Evolutionary conservation across 2,113 vertebrate species (phyloP), one percentile per base, ranked within the genome.

Genomic region (Ancistrus triradiatus): DNA sequence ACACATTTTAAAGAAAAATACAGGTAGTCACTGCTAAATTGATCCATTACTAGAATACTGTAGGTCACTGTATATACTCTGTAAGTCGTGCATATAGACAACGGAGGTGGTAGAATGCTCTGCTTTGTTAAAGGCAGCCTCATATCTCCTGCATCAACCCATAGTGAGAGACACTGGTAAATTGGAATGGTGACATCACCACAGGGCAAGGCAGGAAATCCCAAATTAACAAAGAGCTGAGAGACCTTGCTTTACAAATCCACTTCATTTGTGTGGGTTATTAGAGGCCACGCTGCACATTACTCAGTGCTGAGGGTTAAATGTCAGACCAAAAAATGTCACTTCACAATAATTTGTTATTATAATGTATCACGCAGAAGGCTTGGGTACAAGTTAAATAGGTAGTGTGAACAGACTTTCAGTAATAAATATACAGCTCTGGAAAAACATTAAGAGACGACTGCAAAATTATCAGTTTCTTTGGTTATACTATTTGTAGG

Each of bases 201-300:
- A 7, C 8, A 9, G 17, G 49, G 42, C 13, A 60, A 58, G 50
- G 18, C 57, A 49, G 44, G 43, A 48, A 13, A 33, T 42, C 15
- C 19, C 4, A 11, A 33, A 9, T 40, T 51, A 44, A 47, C 31
- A 50, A n/a, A 18, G 52, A 46, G 8, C 14, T 25, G 40, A 33
- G 9, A 6, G n/a, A 31, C 27, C 7, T 4, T 31, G 27, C 7
- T 31, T 31, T 43, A 31, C 63, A 77, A 69, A 75, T 63, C 5
- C 19, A 72, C 70, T 79, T 81, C 81, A 83, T 86, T 80, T 82
- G 80, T 61, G 68, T 62, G 67, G 44, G 42, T 77, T 77, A 83
- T 11, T 21, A 47, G 1, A 21, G n/a, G 10, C 15, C 17, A 44
- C 11, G 14, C 38, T 1, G 13, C 17, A 14, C 42, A 35, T 14